phyloP scores from a whole-genome alignment of 2,888 invertebrate genomes.

The Slavum lentiscoides region DNA sequence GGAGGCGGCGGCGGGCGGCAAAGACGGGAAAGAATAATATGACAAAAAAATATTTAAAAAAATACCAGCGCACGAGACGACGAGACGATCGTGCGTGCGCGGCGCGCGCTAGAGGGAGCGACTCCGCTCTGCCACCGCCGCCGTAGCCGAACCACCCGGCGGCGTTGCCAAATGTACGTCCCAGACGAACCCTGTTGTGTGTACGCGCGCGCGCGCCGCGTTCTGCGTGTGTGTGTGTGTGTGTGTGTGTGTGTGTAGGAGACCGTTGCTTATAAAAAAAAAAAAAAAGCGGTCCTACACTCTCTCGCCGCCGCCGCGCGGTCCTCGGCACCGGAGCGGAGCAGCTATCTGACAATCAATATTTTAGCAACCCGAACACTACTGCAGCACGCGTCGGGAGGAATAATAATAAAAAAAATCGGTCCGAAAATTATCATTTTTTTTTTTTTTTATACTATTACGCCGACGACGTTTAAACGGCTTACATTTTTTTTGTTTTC shows the following conservation, averaged over 20 bases:
- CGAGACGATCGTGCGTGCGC: constrained; percentile 32
- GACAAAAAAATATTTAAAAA: constrained; percentile 13
- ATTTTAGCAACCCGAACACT: constrained; percentile 48
- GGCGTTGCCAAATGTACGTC: constrained; percentile 52
- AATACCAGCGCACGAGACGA: constrained; percentile 51
- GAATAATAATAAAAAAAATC: constrained; percentile 43
- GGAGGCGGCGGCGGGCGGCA: constrained; percentile 30
- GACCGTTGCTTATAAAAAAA: constrained; percentile 49
- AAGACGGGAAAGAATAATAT: constrained; percentile 40
- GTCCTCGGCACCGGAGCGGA: constrained; percentile 31
- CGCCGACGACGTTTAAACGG: constrained; percentile 6
- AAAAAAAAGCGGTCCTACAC: constrained; percentile 50
- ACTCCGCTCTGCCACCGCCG: constrained; percentile 10
- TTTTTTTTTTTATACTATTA: not conserved
- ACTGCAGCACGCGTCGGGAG: constrained; percentile 4
- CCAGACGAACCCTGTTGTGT: constrained; percentile 48
- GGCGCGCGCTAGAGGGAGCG: constrained; percentile 47
- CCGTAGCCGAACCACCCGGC: constrained; percentile 45
- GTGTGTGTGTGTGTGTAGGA: constrained; percentile 12
- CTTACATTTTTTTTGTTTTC: not conserved
- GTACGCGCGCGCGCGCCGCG: not conserved
- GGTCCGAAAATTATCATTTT: constrained; percentile 38
- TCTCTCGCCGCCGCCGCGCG: constrained; percentile 40
- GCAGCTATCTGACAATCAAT: constrained; percentile 50
- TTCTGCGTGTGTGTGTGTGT: not conserved